Evolutionary conservation across 2,888 invertebrate genomes (phyloP), one percentile per base, ranked within the genome.

Genomic region (Lamproptera curius): DNA sequence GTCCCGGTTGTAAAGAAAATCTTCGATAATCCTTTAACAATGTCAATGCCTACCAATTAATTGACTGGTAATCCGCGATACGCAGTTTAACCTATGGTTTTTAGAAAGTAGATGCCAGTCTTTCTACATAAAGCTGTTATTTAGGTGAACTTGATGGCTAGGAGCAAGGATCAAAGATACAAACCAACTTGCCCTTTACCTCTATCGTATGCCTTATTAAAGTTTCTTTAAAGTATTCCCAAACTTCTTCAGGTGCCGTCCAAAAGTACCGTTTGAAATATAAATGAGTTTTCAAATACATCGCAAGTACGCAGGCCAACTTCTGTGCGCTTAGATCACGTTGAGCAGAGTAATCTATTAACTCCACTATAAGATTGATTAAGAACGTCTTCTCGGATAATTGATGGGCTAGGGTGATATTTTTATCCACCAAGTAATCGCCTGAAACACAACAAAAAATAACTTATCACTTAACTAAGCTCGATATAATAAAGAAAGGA

Each of bases 221-320:
- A 1, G 73, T 37, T 53, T 84, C 82, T 56, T 76, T 77, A 56
- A 86, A 87, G 51, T 76, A 84, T 8, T 42, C 43, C 86, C 86
- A 87, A 1, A 86, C 61, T 0, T 57, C 59, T 0, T 17, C 41
- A 0, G 86, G 79, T 0, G 78, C 51, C 13, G 67, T 57, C 85
- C 85, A 86, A 55, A 80, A 84, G 44, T 74, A 76, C 66, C 75
- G 71, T 55, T 78, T 84, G 59, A 83, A 86, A 55, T 73, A 76
- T 10, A 65, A 10, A 55, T 86, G 86, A 0, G 75, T 57, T 47
- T 59, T 58, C 14, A 83, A 45, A 50, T 87, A 86, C 9, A 87
- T 63, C 0, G 78, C 76, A 3, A 85, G 54, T 4, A 86, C 58
- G 1, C 69, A 68, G 0, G 82, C 65, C 31, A 86, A 57, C 46